These are phyloP conservation scores for Hypsopygia costalis DNA, from an alignment of 2,888 invertebrate genomes.

Conservation along the genomic window DNA sequence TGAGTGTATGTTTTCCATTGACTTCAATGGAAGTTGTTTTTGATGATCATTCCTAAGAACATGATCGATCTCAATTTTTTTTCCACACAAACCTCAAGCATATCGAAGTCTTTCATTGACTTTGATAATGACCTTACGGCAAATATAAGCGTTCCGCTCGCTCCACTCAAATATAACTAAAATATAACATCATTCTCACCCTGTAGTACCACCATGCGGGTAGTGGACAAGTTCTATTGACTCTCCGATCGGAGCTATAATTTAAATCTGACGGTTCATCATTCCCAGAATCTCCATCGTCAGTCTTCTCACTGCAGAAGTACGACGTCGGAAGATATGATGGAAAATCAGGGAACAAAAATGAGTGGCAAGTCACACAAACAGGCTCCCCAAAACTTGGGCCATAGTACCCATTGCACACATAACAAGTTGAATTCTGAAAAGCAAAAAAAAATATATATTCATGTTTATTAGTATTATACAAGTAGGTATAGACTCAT, in stretches of 20 bases:
- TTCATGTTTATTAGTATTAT: too few species aligned
- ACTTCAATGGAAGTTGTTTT: too few species aligned
- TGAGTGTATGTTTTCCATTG: too few species aligned
- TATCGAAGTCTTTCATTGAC: too few species aligned
- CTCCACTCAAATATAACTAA: too few species aligned
- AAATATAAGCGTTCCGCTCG: too few species aligned
- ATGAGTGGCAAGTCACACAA: constrained; percentile 95
- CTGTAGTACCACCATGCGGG: constrained; percentile 63
- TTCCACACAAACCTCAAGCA: too few species aligned
- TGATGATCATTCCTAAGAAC: too few species aligned
- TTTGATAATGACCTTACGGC: too few species aligned
- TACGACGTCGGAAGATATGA: constrained; percentile 72
- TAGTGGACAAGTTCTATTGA: constrained; percentile 49
- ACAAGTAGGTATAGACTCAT: too few species aligned
- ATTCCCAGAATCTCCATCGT: constrained; percentile 96
- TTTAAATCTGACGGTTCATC: constrained; percentile 92
- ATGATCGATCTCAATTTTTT: too few species aligned
- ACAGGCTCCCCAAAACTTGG: constrained; percentile 95
- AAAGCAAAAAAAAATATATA: constrained; percentile 25
- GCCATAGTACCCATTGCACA: constrained; percentile 96
- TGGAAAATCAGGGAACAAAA: constrained; percentile 91
- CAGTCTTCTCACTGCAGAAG: constrained; percentile 82
- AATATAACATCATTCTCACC: too few species aligned
- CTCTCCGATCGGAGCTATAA: constrained; percentile 75
- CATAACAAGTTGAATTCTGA: constrained; percentile 86